These are phyloP conservation scores for Microtus pennsylvanicus DNA, from an alignment of 2,113 vertebrate genomes.

Conservation along the genomic window DNA sequence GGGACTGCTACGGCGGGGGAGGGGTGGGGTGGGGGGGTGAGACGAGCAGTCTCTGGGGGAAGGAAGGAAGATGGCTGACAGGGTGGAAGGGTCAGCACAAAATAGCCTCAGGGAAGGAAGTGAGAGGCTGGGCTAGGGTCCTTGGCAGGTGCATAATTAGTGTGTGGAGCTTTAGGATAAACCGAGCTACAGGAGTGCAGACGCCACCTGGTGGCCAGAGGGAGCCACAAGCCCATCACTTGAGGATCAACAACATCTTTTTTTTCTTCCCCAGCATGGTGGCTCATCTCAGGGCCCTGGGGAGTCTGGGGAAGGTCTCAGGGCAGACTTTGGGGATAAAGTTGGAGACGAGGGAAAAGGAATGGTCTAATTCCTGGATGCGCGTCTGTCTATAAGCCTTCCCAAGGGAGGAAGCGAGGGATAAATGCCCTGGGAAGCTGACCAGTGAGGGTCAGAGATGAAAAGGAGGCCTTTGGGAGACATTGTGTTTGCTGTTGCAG, in stretches of 20 bases:
- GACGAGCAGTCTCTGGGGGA: neutral
- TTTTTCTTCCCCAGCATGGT: neutral
- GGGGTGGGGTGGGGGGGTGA: neutral
- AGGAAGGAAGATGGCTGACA: neutral
- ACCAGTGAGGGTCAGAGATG: neutral
- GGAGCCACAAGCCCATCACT: neutral
- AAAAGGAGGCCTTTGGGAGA: neutral
- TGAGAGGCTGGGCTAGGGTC: slow-evolving; percentile 52
- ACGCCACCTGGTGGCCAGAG: slow-evolving; percentile 69
- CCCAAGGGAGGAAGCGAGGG: neutral
- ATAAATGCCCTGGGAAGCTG: neutral
- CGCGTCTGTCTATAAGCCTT: neutral
- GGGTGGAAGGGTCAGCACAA: slow-evolving; percentile 26
- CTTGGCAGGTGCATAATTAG: slow-evolving; percentile 71
- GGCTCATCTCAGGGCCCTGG: neutral
- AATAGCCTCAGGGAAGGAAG: slow-evolving; percentile 60
- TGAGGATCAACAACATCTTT: neutral
- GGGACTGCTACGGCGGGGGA: neutral
- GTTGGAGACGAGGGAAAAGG: neutral
- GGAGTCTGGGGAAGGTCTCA: neutral
- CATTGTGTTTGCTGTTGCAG: neutral
- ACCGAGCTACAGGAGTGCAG: neutral
- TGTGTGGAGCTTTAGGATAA: neutral
- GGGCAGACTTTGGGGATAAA: slow-evolving; percentile 4
- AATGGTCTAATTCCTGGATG: neutral